Evolutionary conservation across 2,797 vertebrate genomes (phyloP), one percentile per base, ranked within the genome.

Genomic region (Acanthopagrus latus): DNA sequence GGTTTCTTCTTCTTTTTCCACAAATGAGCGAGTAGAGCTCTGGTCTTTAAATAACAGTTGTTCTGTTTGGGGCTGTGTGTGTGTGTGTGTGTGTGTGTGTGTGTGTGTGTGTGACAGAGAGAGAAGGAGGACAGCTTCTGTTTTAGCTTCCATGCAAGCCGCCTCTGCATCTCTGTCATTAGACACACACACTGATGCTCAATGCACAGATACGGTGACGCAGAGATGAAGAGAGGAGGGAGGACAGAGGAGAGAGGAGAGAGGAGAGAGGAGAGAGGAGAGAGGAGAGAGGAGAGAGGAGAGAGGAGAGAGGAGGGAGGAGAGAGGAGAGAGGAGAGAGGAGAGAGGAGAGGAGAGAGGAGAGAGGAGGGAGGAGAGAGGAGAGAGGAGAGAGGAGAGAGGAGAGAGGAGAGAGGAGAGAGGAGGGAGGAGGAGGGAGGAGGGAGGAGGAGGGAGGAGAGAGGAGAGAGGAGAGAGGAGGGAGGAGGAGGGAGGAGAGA

Each of bases 11-110:
- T 33, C 33, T 8, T 33, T 33, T 33, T 33, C 25, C 64, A 72
- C 50, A 81, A 88, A 96, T 94, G 93, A 96, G 93, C 72, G 89
- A 92, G 80, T 94, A 91, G 10, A 94, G 92, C 93, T 94, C 95
- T 1, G 77, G 93, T 71, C 95, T 94, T 84, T 96, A 95, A 78
- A 96, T 93, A 91, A 96, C 95, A 80, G 95, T 94, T 77, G 96
- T 95, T 90, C 82, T 84, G 89, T 91, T 85, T 82, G 84, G 73
- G 78, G 74, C 67, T 83, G 76, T 74, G 78, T 69, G 74, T 86
- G 78, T 48, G 41, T 21, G 63, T 60, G 78, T 47, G 38, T n/a
- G 48, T 60, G 82, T 71, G 74, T 86, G 78, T 47, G 38, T 25
- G 60, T 60, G 81, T 27, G 27, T 27, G 27, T 27, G 27, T 27